Evolutionary conservation across 2,797 vertebrate genomes (phyloP).

Genomic region (Psittacula echo): DNA sequence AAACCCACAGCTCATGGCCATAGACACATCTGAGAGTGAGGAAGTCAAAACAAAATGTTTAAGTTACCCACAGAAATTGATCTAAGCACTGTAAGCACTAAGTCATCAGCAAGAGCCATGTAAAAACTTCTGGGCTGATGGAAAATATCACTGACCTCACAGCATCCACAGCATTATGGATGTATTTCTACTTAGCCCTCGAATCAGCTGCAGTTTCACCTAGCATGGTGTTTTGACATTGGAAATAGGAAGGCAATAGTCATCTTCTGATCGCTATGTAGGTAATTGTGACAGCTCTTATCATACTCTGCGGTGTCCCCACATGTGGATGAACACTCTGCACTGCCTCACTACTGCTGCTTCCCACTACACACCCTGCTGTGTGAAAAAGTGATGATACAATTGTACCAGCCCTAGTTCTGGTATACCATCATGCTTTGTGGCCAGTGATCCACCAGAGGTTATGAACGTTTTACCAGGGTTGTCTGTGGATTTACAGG

Average conservation of each 20-base stretch:
- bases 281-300: not conserved
- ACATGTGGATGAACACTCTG: no score
- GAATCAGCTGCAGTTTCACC: not conserved
- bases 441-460: not conserved
- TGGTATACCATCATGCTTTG: not conserved
- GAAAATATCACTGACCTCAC: not conserved
- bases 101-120: not conserved
- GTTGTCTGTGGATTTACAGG: not conserved
- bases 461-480: not conserved
- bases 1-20: not conserved
- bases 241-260: not conserved
- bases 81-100: not conserved
- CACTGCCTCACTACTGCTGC: not conserved
- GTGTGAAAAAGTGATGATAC: not conserved
- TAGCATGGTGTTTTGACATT: not conserved
- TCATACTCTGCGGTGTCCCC: not conserved
- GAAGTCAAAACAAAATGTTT: not conserved
- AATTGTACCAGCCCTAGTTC: not conserved
- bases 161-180: rapidly evolving
- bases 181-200: not conserved
- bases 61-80: not conserved
- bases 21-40: not conserved
- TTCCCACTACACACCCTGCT: not conserved
- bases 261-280: not conserved
- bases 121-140: not conserved